Evolutionary conservation across 2,797 vertebrate species (phyloP), one percentile per base, ranked within the genome.

Genomic region (Aplochiton taeniatus): DNA sequence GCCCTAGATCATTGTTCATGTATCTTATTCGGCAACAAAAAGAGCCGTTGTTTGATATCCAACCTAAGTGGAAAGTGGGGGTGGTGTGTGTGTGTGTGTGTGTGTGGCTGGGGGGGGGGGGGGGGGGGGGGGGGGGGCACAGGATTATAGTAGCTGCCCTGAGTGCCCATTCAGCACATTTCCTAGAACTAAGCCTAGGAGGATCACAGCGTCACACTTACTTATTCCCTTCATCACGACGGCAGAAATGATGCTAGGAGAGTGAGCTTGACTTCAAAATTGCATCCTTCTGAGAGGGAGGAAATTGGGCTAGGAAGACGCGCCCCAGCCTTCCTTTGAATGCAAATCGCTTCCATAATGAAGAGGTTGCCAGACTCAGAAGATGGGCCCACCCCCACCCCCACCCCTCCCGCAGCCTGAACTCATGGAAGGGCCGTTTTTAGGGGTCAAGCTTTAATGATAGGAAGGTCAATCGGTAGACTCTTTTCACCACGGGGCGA

Each of bases 131-230:
- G 10, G 31, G 8, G 9, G 9, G 41, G 58, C 42, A 58, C 7
- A 72, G 83, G 89, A 88, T 87, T 85, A 85, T 14, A 63, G 74
- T 72, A 70, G 65, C 70, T 73, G 77, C 75, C n/a, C 65, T 65
- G 63, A 59, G 68, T 74, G 85, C 76, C 70, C 72, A 74, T 78
- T 89, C 81, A 87, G 86, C 88, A 84, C 70, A 73, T 84, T 64
- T 65, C 74, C 19, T 68, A 0, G 1, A 77, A 68, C 69, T 65
- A 65, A 76, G 70, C 57, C 61, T 63, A 1, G 48, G 66, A 76
- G 77, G 65, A 68, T 59, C 43, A 64, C 57, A 20, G 71, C 8
- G 66, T 64, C 44, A 63, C 50, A 48, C 56, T 31, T 31, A 31
- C 31, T 31, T 31, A 31, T 31, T 31, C 52, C 67, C 46, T 45